phyloP scores from a whole-genome alignment of 2,113 vertebrate genomes.

The Actinemys pallida region DNA sequence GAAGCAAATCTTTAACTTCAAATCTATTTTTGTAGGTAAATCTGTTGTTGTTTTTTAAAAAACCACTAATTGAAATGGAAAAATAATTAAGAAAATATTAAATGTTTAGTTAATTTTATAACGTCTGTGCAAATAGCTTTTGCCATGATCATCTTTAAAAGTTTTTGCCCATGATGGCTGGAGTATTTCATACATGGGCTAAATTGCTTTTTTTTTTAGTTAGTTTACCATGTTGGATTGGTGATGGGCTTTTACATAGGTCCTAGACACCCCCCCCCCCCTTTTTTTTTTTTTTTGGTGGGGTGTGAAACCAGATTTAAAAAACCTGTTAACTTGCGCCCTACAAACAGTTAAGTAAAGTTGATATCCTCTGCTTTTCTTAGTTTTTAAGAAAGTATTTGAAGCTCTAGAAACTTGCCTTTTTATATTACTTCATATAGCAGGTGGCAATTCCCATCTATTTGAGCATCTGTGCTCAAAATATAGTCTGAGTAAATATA shows the following conservation, averaged over 20 bases:
- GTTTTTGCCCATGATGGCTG: neutral
- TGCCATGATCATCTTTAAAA: neutral
- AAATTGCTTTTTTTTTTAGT: neutral
- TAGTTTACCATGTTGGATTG: neutral
- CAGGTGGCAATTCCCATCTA: neutral
- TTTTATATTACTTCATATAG: neutral
- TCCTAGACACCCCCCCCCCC: neutral
- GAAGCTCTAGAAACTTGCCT: neutral
- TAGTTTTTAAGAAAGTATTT: neutral
- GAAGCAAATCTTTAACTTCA: conserved; percentile 54
- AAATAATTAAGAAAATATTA: conserved; percentile 9
- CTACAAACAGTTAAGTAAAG: neutral
- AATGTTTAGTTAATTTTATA: conserved; percentile 23
- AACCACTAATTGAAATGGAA: conserved; percentile 12
- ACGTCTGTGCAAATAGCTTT: neutral
- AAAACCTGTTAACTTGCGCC: neutral
- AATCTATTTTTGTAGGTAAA: conserved; percentile 61
- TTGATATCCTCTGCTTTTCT: neutral
- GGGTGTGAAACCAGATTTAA: neutral
- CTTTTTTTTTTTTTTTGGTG: neutral
- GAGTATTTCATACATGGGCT: neutral
- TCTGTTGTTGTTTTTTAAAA: conserved; percentile 41
- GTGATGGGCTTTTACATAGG: neutral
- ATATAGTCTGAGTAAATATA: neutral
- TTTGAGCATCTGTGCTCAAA: neutral